These are phyloP conservation scores for Cygnus olor DNA, from an alignment of 2,797 vertebrate species.

Conservation along the genomic window DNA sequence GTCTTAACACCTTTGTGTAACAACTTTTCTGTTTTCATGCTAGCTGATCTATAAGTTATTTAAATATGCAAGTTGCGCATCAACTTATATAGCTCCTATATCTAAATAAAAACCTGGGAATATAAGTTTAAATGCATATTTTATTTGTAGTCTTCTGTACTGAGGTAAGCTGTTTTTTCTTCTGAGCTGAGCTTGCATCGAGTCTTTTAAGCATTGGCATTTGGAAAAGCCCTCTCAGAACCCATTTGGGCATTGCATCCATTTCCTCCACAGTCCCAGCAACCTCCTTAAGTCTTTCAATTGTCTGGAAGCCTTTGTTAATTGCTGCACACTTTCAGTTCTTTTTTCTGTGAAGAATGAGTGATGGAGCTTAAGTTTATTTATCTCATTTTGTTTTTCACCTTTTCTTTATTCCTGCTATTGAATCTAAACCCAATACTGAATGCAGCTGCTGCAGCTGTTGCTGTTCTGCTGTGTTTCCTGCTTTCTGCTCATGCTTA, in stretches of 20 bases:
- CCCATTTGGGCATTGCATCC: background rate
- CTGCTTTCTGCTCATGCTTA: conserved; percentile 65
- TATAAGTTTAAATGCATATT: background rate
- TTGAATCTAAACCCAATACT: conserved; percentile 51
- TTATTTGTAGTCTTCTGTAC: conserved; percentile 10
- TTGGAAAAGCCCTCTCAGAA: background rate
- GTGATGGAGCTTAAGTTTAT: background rate
- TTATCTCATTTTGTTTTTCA: background rate
- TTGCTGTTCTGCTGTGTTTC: conserved; percentile 50
- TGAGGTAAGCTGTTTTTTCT: conserved; percentile 25
- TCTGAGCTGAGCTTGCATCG: background rate
- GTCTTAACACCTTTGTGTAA: background rate
- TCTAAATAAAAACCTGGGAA: background rate
- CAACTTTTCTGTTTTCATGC: background rate
- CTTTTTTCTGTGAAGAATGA: background rate
- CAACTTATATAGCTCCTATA: background rate
- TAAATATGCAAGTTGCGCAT: background rate
- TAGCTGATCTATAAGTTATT: background rate
- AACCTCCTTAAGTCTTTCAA: background rate
- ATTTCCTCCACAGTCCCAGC: background rate
- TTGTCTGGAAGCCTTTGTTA: background rate
- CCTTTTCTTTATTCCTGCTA: conserved; percentile 52
- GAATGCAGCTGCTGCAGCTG: conserved; percentile 57
- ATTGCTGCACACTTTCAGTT: background rate
- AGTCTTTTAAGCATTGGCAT: background rate